These are phyloP conservation scores for Lepus oiostolus DNA, from an alignment of 2,797 vertebrate genomes.

Conservation along the genomic window DNA sequence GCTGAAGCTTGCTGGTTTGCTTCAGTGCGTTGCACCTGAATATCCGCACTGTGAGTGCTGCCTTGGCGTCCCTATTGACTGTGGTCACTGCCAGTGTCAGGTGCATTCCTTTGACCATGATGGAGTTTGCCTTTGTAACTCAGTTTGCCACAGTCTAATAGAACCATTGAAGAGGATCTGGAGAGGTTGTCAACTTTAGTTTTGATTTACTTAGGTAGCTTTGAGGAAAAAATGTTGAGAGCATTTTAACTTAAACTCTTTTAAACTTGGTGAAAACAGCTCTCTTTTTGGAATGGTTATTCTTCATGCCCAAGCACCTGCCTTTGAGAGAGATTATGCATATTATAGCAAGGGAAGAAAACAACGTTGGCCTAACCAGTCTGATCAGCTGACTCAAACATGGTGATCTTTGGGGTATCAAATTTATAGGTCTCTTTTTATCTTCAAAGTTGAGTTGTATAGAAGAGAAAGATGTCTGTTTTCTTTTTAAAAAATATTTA, in stretches of 20 bases:
- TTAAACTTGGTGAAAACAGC: constrained; percentile 15
- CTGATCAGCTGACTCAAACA: neutral
- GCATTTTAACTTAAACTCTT: constrained; percentile 36
- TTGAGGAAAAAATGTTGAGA: constrained; percentile 30
- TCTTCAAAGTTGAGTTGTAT: constrained; percentile 51
- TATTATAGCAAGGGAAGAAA: constrained; percentile 20
- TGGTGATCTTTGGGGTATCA: neutral
- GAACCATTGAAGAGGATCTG: neutral
- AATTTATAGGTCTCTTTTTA: neutral
- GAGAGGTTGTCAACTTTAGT: constrained; percentile 9
- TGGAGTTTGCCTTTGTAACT: constrained; percentile 34
- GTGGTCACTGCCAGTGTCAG: neutral
- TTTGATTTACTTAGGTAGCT: constrained; percentile 50
- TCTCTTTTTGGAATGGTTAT: neutral
- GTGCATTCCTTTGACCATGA: constrained; percentile 39
- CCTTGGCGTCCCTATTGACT: constrained; percentile 38
- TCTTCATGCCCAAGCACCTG: constrained; percentile 43
- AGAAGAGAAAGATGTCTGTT: neutral
- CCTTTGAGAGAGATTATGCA: neutral
- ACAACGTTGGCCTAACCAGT: neutral
- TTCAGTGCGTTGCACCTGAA: constrained; percentile 42
- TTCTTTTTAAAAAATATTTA: no score
- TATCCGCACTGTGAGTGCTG: constrained; percentile 38
- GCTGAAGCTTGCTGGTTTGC: neutral
- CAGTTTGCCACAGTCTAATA: neutral